Percentiles rank a stretch among this genome's conserved stretches.
Evolutionary conservation across 2,888 invertebrate genomes (phyloP).

Genomic region (Stenurella melanura): DNA sequence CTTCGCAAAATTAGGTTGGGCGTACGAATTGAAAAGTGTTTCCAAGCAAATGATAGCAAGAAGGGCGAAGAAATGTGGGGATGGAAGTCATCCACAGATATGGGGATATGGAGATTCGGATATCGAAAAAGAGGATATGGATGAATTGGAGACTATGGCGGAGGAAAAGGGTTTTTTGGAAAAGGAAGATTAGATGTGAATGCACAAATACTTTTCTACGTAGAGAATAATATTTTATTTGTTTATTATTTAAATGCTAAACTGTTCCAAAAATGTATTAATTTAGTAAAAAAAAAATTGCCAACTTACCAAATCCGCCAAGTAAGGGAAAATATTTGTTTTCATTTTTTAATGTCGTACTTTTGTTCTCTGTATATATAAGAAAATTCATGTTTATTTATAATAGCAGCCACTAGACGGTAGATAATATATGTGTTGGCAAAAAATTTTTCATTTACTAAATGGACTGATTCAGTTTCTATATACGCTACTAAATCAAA

Average conservation of each 20-base stretch:
- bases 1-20: slow-evolving; percentile 87
- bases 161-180: slow-evolving; percentile 57
- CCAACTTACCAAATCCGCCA: neutral
- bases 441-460: neutral
- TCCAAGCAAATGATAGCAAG: slow-evolving; percentile 77
- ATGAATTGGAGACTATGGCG: slow-evolving; percentile 76
- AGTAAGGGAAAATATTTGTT: neutral
- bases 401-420: too few relatives aligned
- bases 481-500: neutral
- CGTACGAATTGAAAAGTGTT: slow-evolving; percentile 84
- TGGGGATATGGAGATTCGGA: slow-evolving; percentile 82
- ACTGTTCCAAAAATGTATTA: neutral
- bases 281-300: neutral
- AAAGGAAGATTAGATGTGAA: slow-evolving; percentile 31
- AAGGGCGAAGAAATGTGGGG: slow-evolving; percentile 77
- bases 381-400: neutral
- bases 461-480: neutral
- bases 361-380: neutral
- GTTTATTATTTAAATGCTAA: slow-evolving; percentile 4
- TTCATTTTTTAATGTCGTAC: neutral
- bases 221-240: neutral
- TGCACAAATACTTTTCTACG: neutral
- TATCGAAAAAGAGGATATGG: slow-evolving; percentile 75
- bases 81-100: slow-evolving; percentile 75
- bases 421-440: neutral